These are phyloP conservation scores for Pantherophis vulpinus DNA, from an alignment of 2,797 vertebrate genomes.

Conservation along the genomic window DNA sequence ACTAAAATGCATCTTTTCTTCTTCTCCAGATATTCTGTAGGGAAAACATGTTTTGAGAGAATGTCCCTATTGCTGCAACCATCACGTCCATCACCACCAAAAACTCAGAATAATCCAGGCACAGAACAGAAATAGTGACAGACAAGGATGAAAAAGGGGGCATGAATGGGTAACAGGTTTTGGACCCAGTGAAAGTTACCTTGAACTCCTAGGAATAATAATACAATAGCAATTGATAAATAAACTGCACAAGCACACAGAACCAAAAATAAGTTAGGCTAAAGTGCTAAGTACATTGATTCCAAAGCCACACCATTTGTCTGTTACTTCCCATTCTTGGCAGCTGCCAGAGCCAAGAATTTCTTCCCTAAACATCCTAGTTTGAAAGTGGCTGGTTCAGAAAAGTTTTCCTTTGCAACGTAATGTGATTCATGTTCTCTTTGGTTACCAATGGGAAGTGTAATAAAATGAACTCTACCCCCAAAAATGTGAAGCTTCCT, in stretches of 20 bases:
- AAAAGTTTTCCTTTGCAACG: neutral
- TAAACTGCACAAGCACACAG: neutral
- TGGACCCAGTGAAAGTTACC: neutral
- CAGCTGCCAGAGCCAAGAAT: neutral
- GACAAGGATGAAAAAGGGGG: neutral
- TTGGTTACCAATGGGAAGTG: neutral
- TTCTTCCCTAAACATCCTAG: neutral
- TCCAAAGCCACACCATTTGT: rapidly evolving
- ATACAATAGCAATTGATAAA: neutral
- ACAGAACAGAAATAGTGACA: neutral
- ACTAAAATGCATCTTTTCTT: neutral
- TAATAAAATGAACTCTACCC: neutral
- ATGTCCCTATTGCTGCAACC: neutral
- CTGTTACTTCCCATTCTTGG: neutral
- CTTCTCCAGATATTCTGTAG: neutral
- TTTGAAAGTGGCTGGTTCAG: neutral
- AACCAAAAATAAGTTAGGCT: neutral
- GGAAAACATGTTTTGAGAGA: neutral
- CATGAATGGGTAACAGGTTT: neutral
- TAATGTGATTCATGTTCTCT: neutral
- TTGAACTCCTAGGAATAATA: neutral
- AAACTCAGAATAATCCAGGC: neutral
- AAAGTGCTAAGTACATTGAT: constrained; percentile 10
- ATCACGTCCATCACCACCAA: neutral
- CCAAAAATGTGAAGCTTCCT: neutral